phyloP scores from a whole-genome alignment of 2,113 vertebrate genomes.

The Lamprotornis superbus region DNA sequence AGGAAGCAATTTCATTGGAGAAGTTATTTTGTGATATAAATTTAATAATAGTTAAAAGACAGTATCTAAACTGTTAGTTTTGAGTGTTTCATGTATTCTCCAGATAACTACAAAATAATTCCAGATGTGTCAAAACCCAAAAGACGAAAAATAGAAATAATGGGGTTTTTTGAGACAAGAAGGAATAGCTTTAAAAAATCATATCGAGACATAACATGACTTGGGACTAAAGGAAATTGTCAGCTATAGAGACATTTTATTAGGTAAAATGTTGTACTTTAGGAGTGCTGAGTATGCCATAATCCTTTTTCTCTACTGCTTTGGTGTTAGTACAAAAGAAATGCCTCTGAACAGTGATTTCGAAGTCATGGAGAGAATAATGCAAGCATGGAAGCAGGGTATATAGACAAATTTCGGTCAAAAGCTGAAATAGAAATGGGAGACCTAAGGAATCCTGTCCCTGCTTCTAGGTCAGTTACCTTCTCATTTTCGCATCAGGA shows the following conservation, averaged over 20 bases:
- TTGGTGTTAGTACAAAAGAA: neutral
- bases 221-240: neutral
- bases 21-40: neutral
- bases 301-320: neutral
- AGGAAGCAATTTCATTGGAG: neutral
- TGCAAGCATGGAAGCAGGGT: neutral
- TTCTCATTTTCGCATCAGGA: neutral
- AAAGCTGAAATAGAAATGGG: neutral
- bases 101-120: neutral
- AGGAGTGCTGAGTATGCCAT: neutral
- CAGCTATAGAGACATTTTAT: neutral
- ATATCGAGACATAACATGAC: neutral
- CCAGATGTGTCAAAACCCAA: neutral
- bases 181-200: neutral
- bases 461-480: neutral
- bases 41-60: neutral
- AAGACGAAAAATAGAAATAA: neutral
- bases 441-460: neutral
- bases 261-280: neutral
- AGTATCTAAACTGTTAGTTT: neutral
- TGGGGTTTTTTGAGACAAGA: neutral
- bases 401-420: neutral
- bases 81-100: neutral
- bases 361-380: neutral
- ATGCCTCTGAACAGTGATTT: neutral